Percentiles rank a stretch among this genome's conserved stretches.
Evolutionary conservation across 2,888 invertebrate genomes (phyloP).

Genomic region (Acanthococcus lagerstroemiae): DNA sequence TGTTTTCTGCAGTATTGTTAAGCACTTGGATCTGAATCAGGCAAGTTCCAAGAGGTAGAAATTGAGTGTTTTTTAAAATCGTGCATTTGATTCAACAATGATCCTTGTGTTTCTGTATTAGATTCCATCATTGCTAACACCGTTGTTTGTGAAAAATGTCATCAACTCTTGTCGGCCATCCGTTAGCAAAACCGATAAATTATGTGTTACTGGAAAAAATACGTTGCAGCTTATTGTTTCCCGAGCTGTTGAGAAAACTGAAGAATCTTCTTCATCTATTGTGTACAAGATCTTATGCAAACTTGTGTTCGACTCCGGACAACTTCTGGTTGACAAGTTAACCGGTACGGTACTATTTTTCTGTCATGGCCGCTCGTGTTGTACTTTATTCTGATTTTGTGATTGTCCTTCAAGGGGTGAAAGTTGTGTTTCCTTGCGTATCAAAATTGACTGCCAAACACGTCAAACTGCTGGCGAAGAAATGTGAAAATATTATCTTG

Average conservation of each 20-base stretch:
- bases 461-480: conserved; percentile 31
- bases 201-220: background rate
- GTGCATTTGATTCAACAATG: background rate
- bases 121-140: conserved; percentile 5
- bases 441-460: conserved; percentile 30
- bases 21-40: conserved; percentile 6
- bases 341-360: too few relatives aligned
- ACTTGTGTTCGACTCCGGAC: conserved; percentile 57
- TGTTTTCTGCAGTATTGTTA: conserved; percentile 12
- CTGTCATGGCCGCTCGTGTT: too few relatives aligned
- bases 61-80: too few relatives aligned
- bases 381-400: too few relatives aligned
- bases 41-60: too few relatives aligned
- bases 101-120: background rate
- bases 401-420: too few relatives aligned
- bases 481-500: conserved; percentile 31
- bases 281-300: conserved; percentile 45
- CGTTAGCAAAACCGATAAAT: conserved; percentile 1
- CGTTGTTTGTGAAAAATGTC: background rate
- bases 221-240: conserved; percentile 9
- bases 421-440: conserved; percentile 7
- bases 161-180: conserved; percentile 6
- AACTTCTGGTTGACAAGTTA: conserved; percentile 62
- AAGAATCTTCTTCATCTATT: conserved; percentile 5
- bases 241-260: background rate